These are phyloP conservation scores for Gavialis gangeticus DNA, from an alignment of 2,113 vertebrate species.

Conservation along the genomic window DNA sequence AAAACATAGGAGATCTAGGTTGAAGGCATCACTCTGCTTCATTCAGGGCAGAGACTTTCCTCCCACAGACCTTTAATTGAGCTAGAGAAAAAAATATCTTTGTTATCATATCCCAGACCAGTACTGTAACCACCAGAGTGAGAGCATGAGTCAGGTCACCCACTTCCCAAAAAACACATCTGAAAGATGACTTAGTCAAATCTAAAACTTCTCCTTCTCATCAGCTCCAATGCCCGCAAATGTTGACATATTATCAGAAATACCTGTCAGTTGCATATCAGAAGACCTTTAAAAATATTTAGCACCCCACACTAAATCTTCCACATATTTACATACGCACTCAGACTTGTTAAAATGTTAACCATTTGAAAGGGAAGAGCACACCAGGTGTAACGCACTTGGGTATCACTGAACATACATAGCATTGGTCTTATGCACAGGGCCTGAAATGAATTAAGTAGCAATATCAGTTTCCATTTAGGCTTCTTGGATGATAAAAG, in stretches of 20 bases:
- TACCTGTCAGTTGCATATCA: not conserved
- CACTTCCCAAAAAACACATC: not conserved
- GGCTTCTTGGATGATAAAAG: not conserved
- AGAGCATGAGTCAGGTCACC: not conserved
- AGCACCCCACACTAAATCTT: not conserved
- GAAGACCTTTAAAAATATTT: not conserved
- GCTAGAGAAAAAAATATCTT: too few species aligned
- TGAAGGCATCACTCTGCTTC: not conserved
- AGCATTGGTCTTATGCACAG: not conserved
- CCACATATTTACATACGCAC: not conserved
- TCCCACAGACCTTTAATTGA: not conserved
- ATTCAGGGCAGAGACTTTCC: not conserved
- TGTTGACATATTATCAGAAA: not conserved
- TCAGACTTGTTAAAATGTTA: not conserved
- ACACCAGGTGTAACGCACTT: not conserved
- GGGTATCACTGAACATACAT: not conserved
- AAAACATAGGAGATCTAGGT: too few species aligned
- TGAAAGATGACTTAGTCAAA: not conserved
- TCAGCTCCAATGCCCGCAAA: not conserved
- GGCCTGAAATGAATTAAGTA: not conserved
- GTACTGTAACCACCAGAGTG: not conserved
- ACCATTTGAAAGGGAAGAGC: slow-evolving; percentile 9
- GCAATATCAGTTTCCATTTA: not conserved
- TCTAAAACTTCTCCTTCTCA: not conserved
- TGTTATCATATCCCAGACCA: not conserved